Percentiles rank a stretch among this genome's conserved stretches.
These are phyloP conservation scores for Drosophila subobscura DNA, from an alignment of 1,140 invertebrate species.

Conservation along the genomic window DNA sequence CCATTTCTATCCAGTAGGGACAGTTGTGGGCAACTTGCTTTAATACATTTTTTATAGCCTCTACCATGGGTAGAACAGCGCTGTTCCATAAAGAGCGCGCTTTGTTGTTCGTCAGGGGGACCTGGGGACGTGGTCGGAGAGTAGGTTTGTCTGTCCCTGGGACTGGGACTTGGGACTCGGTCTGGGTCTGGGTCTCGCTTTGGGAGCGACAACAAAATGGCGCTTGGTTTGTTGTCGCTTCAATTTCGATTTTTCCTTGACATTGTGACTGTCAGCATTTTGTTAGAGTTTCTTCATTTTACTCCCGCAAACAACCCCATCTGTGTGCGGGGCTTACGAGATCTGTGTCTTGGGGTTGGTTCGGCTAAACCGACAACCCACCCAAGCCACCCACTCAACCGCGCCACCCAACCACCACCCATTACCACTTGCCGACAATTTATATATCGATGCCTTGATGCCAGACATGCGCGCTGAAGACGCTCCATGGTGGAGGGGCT, in stretches of 20 bases:
- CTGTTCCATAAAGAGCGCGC: constrained; percentile 55
- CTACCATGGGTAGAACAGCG: constrained; percentile 10
- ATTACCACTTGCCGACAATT: constrained; percentile 45
- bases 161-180: constrained; percentile 5
- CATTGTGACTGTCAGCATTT: constrained; percentile 64
- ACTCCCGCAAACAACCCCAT: constrained; percentile 63
- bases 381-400: constrained; percentile 4
- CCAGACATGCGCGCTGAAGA: constrained; percentile 75
- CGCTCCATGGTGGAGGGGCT: constrained; percentile 28
- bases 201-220: constrained; percentile 61
- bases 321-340: constrained; percentile 59
- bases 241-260: constrained; percentile 72
- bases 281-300: constrained; percentile 73
- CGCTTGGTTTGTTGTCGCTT: constrained; percentile 52
- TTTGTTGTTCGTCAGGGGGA: constrained; percentile 47
- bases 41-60: constrained; percentile 65
- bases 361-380: constrained; percentile 38
- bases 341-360: constrained; percentile 80
- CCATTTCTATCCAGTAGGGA: too few relatives aligned
- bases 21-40: constrained; percentile 53
- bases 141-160: neutral
- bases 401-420: constrained; percentile 26
- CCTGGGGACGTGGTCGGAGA: neutral
- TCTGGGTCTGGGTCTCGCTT: constrained; percentile 13
- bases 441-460: constrained; percentile 55